Evolutionary conservation across 2,888 invertebrate species (phyloP), one percentile per base, ranked within the genome.

Genomic region (Smittia sp.): DNA sequence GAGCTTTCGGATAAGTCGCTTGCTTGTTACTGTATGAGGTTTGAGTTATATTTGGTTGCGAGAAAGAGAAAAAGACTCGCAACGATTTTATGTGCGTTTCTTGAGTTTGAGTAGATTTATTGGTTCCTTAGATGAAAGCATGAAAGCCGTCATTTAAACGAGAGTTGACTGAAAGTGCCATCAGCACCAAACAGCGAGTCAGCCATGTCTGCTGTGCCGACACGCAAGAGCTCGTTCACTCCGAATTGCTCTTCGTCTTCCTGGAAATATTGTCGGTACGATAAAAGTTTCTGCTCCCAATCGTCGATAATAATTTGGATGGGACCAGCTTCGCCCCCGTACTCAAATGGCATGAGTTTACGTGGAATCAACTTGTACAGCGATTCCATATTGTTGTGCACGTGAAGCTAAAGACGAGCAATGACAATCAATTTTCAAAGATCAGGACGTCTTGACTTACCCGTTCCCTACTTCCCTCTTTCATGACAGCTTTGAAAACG

Each of bases 351-450:
- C 65, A 90, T 79, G 69, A 86, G 81, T n/a, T 85, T 83, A 77
- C 84, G 83, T 0, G 89, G 87, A 52, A 89, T 81, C 65, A 83
- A 77, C 76, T 86, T 81, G 77, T 85, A 85, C 75, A 87, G 79
- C 62, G 84, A 84, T 1, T 86, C 84, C 74, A 83, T 82, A 75
- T 84, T 81, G 77, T 83, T 82, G n/a, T n/a, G n/a, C 72, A 83
- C 84, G 76, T 86, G 85, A 62, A 86, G 80, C 79, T 80, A 82
- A 66, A 86, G 75, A 86, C 86, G 79, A 1, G 58, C 80, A 76
- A 73, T 11, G 24, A 66, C 46, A 58, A 58, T 7, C 11, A 46
- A 46, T 46, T 13, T 46, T n/a, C 38, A 38, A 38, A 38, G 6
- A 38, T 6, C 38, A 38, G 38, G 6, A 11, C 52, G 15, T 52